Base-by-base conservation (phyloP, 2,113 vertebrate genomes). In the Baryphthengus martii region DNA sequence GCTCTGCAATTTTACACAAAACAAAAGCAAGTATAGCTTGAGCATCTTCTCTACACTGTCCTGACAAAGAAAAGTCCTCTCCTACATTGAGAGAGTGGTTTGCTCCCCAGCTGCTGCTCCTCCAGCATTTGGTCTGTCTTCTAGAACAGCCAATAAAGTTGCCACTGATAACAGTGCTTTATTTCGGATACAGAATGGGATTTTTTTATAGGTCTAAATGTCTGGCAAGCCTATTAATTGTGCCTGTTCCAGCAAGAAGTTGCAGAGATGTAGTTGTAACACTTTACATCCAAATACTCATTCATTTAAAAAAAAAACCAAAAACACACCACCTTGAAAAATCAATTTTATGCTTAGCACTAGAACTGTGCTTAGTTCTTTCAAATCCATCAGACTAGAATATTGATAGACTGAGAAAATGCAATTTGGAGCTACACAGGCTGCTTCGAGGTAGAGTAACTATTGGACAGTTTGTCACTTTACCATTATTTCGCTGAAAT, bases 1-100 rank as follows among this genome's bases (percentile, higher is more conserved):
- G 39, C 47, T 95, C 80, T 72, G 47, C 75, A 72, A 75, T 92
- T 92, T 93, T 71, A 61, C 55, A 89, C 70, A 92, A 94, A 89
- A 66, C 16, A 45, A 92, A 94, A 89, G 70, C 16, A 45, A 59
- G 18, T 76, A 67, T 25, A 91, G 37, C 63, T 56, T 70, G 37
- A 85, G 10, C 17, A 33, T 74, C 42, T n/a, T 83, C 72, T 29
- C 31, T 33, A 73, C 7, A 9, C 20, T 73, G 13, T 66, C 40
- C 58, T 66, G n/a, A 85, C 31, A 91, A 92, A 87, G 70, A 87
- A 15, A 28, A 67, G 31, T 49, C n/a, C 17, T 79, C 17, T 70
- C 45, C 16, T 4, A 10, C 56, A 9, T 15, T 37, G 37, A 73
- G 9, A 85, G 16, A 66, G 23, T 10, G n/a, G 14, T 59, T 88